Percentiles rank a stretch among this genome's conserved stretches.
phyloP scores from a whole-genome alignment of 2,113 vertebrate species.

The Anser cygnoides region DNA sequence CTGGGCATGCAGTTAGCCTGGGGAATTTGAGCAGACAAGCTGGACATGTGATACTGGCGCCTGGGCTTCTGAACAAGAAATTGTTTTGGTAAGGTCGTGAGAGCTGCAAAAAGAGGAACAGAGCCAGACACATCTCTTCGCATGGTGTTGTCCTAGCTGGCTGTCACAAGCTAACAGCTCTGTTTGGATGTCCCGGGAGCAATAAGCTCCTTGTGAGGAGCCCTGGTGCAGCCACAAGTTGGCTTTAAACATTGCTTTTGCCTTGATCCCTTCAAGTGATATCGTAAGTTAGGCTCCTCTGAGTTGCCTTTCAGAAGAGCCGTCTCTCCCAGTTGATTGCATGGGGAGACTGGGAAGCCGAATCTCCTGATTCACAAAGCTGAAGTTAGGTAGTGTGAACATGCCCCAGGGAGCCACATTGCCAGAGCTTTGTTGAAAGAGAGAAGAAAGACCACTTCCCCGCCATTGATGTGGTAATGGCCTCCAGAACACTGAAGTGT shows the following conservation, averaged over 20 bases:
- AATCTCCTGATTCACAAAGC: neutral
- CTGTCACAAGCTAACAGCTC: neutral
- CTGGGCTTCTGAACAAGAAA: neutral
- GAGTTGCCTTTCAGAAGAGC: neutral
- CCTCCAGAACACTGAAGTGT: neutral
- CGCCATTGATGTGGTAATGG: conserved; percentile 24
- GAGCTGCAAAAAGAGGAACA: neutral
- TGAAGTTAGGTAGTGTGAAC: neutral
- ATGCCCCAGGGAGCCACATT: neutral
- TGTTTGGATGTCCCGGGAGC: neutral
- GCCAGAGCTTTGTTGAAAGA: neutral
- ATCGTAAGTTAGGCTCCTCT: neutral
- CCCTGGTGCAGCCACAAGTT: fast-evolving
- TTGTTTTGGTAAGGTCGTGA: neutral
- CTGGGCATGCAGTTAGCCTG: neutral
- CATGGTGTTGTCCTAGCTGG: neutral
- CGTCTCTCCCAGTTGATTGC: neutral
- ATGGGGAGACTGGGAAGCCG: neutral
- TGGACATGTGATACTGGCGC: fast-evolving
- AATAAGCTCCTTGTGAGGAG: neutral
- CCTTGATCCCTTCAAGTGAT: neutral
- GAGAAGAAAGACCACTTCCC: conserved; percentile 23
- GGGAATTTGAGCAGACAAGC: neutral
- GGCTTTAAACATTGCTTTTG: neutral
- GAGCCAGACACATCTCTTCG: neutral